Percentiles rank a stretch among this genome's conserved stretches.
Conservation (phyloP, 2,797 vertebrate genomes). For the Muraenolepis orangiensis region DNA sequence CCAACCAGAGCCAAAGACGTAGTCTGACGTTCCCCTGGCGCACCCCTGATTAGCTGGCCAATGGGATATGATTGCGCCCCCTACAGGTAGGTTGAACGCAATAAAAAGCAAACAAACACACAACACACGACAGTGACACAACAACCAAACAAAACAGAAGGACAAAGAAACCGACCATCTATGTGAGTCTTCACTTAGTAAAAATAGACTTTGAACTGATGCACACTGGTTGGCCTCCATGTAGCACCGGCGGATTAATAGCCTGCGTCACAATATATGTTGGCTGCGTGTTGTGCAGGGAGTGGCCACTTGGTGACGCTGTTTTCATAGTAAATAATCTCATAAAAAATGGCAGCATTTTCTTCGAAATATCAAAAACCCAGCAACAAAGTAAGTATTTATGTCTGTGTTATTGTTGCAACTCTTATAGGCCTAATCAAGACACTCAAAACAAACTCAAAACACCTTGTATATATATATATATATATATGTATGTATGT, state of each 20-base stretch:
- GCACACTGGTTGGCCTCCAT: neutral
- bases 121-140: no score
- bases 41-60: neutral
- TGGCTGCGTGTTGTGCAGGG: neutral
- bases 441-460: neutral
- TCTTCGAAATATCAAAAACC: neutral
- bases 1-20: slow-evolving; percentile 7
- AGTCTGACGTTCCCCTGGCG: slow-evolving; percentile 3
- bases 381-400: no score
- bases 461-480: no score
- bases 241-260: no score
- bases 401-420: no score
- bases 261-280: neutral
- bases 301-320: neutral
- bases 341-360: neutral
- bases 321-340: neutral
- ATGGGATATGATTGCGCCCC: slow-evolving; percentile 30
- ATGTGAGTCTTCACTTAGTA: neutral
- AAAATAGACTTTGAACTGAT: neutral
- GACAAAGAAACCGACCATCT: neutral
- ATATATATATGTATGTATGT: no score
- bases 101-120: neutral
- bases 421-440: neutral
- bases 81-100: neutral
- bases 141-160: no score